Evolutionary conservation across 2,113 vertebrate species (phyloP), one percentile per base, ranked within the genome.

Genomic region (Sigmodon hispidus): DNA sequence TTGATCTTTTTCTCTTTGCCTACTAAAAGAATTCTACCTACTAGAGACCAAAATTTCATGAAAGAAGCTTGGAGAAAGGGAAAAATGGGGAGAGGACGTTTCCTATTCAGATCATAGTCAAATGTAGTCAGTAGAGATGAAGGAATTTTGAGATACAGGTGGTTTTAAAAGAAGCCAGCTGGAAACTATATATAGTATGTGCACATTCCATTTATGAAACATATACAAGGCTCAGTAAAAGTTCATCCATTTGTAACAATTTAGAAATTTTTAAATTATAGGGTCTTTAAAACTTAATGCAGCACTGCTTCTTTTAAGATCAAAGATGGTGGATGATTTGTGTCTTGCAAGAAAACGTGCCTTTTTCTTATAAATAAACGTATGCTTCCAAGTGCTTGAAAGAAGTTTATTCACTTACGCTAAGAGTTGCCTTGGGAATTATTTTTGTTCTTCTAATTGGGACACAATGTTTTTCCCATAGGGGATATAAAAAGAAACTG

Each of bases 401-500:
- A 93, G 43, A 43, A 87, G 21, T 86, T 90, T 81, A 90, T 72
- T 90, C 36, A 69, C 15, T 90, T 73, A 77, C 45, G 21, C 21
- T 85, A 90, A 59, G 59, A 61, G 11, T 72, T 93, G 3, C 15
- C 45, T 73, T 83, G 86, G 7, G 11, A 89, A 81, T 95, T 79
- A 83, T 77, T 96, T 95, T 97, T 94, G n/a, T 4, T 90, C 9
- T 85, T 96, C 55, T 94, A 90, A 79, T 75, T 92, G 48, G 3
- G 26, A 89, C 73, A 17, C 48, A 90, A 52, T 40, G 7, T 57
- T 93, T 79, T 89, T 48, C 45, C 7, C 26, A 48, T 43, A 89
- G 8, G 5, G 9, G 63, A 80, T 87, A 67, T 17, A 87, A 61
- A 92, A 55, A 10, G 1, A 88, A 96, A 93, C 8, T 36, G 79